phyloP scores from a whole-genome alignment of 2,888 invertebrate genomes.

The Melieria picta region DNA sequence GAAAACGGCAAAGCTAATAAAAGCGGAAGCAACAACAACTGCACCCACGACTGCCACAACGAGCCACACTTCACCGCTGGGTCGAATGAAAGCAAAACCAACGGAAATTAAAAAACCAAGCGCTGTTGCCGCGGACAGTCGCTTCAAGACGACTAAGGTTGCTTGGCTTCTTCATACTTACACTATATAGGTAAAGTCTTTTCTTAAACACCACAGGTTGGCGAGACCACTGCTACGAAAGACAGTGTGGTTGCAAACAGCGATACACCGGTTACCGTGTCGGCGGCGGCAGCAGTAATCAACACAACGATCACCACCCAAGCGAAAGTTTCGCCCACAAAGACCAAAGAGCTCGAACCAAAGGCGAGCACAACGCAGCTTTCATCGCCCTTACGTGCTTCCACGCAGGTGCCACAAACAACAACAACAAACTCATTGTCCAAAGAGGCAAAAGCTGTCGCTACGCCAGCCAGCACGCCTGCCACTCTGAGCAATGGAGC shows the following conservation, averaged over 20 bases:
- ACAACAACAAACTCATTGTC: neutral
- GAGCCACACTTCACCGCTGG: conserved; percentile 21
- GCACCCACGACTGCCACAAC: neutral
- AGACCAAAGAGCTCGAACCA: conserved; percentile 3
- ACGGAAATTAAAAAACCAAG: conserved; percentile 48
- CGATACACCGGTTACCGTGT: conserved; percentile 20
- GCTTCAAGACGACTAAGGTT: conserved; percentile 39
- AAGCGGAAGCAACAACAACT: conserved; percentile 5
- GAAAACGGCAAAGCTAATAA: conserved; percentile 32
- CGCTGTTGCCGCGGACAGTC: conserved; percentile 27
- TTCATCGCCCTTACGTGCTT: no score
- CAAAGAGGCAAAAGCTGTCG: no score
- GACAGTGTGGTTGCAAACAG: neutral
- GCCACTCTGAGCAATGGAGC: neutral
- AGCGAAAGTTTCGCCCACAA: conserved; percentile 12
- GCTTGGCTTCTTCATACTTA: neutral
- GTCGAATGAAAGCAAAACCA: conserved; percentile 46
- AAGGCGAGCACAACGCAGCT: no score
- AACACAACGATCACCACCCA: conserved; percentile 15
- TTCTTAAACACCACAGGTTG: neutral
- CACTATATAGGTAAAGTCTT: neutral
- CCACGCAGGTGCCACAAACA: neutral
- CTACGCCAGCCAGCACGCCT: neutral
- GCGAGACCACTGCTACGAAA: neutral
- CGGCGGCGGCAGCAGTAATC: conserved; percentile 17